phyloP scores from a whole-genome alignment of 2,888 invertebrate genomes.

The Esperia sulphurella region DNA sequence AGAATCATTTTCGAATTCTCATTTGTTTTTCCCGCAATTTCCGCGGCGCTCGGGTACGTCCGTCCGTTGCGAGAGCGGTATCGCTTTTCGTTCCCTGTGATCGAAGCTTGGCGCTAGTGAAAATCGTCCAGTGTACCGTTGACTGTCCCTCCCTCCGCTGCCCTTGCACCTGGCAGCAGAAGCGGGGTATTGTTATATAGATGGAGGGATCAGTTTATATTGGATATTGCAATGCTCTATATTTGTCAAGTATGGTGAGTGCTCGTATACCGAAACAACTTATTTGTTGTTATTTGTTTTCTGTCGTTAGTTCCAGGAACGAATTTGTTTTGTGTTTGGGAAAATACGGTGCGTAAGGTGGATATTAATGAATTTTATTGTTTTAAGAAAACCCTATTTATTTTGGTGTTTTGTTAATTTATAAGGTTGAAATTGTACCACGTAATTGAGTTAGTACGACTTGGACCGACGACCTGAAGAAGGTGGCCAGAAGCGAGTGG shows the following conservation, averaged over 20 bases:
- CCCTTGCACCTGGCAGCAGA: background rate
- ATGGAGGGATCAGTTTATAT: too few relatives aligned
- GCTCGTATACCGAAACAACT: background rate
- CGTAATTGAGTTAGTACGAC: too few relatives aligned
- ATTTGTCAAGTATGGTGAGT: too few relatives aligned
- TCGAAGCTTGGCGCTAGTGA: conserved; percentile 42
- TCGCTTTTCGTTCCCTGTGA: conserved; percentile 33
- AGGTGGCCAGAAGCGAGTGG: too few relatives aligned
- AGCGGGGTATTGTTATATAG: background rate
- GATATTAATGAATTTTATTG: too few relatives aligned
- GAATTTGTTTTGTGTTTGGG: background rate
- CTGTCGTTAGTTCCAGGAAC: background rate
- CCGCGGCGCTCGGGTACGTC: conserved; percentile 36
- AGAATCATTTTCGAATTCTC: conserved; percentile 20
- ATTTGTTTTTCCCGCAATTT: conserved; percentile 20
- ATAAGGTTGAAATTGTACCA: too few relatives aligned
- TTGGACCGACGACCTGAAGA: too few relatives aligned
- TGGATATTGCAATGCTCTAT: too few relatives aligned
- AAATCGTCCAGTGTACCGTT: conserved; percentile 25
- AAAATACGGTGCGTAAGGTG: background rate
- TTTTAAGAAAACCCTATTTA: too few relatives aligned
- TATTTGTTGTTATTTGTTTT: conserved; percentile 4
- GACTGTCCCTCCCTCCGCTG: conserved; percentile 26
- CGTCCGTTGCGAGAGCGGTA: conserved; percentile 39
- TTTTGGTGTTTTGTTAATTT: too few relatives aligned